phyloP scores from a whole-genome alignment of 2,888 invertebrate genomes.

The Colletes collaris region DNA sequence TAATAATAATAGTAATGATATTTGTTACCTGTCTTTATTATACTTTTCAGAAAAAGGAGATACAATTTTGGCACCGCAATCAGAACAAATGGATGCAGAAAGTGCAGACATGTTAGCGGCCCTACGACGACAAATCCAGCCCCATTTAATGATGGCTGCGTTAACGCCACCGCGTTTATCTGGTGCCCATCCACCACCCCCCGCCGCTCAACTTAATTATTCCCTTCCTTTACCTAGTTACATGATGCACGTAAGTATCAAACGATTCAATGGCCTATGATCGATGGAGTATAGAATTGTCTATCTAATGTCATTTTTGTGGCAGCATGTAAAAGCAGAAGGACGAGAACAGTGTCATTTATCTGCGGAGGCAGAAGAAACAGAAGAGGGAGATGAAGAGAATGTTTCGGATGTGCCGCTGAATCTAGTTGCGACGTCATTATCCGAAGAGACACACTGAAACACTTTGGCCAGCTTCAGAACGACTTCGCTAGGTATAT shows the following conservation, averaged over 20 bases:
- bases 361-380: conserved; percentile 73
- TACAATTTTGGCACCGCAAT: conserved; percentile 65
- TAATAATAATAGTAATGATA: background rate
- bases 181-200: conserved; percentile 74
- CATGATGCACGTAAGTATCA: conserved; percentile 80
- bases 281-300: background rate
- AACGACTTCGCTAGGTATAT: conserved; percentile 60
- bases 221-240: conserved; percentile 77
- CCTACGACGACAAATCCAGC: conserved; percentile 88
- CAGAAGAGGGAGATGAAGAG: conserved; percentile 83
- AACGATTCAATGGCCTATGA: background rate
- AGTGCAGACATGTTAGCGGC: conserved; percentile 89
- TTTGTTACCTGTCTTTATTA: background rate
- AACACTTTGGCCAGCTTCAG: conserved; percentile 36
- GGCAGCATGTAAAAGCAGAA: conserved; percentile 78
- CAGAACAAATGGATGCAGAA: conserved; percentile 82
- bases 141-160: conserved; percentile 88
- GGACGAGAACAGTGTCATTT: conserved; percentile 76
- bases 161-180: conserved; percentile 84
- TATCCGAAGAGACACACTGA: conserved; percentile 86
- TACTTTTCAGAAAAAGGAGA: conserved; percentile 75
- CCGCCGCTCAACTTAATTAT: conserved; percentile 77
- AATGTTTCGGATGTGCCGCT: conserved; percentile 87
- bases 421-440: conserved; percentile 89
- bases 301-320: conserved; percentile 9